Percentiles rank a stretch among this genome's conserved stretches.
Evolutionary conservation across 2,797 vertebrate genomes (phyloP).

Genomic region (Chiroxiphia lanceolata): DNA sequence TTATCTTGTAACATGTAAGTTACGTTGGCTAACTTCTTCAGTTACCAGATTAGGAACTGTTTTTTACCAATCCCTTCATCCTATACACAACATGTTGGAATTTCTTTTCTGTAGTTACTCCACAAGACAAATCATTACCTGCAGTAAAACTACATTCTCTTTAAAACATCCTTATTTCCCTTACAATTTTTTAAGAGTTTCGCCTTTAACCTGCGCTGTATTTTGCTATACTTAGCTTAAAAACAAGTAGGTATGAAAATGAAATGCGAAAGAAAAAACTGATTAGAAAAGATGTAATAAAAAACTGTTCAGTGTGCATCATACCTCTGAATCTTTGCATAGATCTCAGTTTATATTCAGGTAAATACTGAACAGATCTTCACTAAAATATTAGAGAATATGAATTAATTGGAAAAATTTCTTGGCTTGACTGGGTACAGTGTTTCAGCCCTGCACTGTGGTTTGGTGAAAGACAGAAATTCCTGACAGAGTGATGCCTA

Average conservation of each 20-base stretch:
- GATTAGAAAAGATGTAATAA: background rate
- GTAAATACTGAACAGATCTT: background rate
- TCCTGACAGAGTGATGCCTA: background rate
- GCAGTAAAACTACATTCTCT: background rate
- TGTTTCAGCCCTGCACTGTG: background rate
- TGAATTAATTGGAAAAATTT: background rate
- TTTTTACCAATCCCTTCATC: background rate
- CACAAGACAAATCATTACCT: background rate
- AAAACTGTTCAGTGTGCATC: accelerated
- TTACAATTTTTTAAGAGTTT: background rate
- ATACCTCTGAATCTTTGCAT: background rate
- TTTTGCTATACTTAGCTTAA: background rate
- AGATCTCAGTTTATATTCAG: background rate
- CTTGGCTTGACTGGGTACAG: background rate
- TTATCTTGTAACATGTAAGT: background rate
- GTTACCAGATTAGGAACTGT: background rate
- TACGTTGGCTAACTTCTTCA: background rate
- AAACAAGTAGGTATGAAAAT: background rate
- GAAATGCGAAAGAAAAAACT: background rate
- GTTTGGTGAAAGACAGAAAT: background rate
- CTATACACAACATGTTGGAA: background rate
- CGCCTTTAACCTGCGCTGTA: background rate
- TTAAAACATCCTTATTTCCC: background rate
- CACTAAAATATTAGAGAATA: background rate
- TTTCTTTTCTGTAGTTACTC: background rate